Conservation (phyloP, 2,888 invertebrate species). For the Heteromurus nitidus region DNA sequence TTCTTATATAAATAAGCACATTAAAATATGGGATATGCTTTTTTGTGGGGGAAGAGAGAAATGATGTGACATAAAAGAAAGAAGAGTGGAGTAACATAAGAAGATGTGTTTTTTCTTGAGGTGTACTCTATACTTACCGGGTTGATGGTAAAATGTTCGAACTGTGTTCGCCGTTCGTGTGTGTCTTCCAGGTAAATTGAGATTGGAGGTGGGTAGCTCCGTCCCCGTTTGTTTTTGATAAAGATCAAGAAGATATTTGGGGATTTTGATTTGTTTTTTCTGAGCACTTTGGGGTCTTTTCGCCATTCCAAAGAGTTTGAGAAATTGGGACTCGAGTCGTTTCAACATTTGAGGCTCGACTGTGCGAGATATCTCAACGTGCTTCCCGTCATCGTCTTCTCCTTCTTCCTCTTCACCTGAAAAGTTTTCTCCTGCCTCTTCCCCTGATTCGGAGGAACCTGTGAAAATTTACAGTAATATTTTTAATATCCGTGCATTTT, state of each 20-base stretch:
- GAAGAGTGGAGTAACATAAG: too few species aligned
- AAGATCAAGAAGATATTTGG: conserved; percentile 79
- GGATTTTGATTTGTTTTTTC: conserved; percentile 67
- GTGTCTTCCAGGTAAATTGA: conserved; percentile 82
- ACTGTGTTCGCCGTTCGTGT: conserved; percentile 89
- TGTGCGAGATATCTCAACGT: conserved; percentile 61
- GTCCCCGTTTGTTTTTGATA: conserved; percentile 83
- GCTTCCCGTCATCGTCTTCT: conserved; percentile 9
- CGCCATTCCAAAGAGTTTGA: conserved; percentile 72
- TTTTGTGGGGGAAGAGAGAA: not conserved
- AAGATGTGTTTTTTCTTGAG: not conserved
- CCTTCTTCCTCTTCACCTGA: conserved; percentile 34
- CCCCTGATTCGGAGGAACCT: conserved; percentile 47
- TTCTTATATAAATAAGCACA: conserved; percentile 21
- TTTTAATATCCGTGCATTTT: not conserved
- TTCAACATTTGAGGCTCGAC: conserved; percentile 72
- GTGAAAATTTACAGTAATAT: conserved; percentile 14
- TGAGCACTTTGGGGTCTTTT: conserved; percentile 64
- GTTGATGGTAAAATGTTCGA: conserved; percentile 86
- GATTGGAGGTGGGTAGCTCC: conserved; percentile 81
- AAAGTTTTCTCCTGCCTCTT: conserved; percentile 38
- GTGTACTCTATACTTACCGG: conserved; percentile 78
- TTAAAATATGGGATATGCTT: conserved; percentile 8
- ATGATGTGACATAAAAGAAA: not conserved
- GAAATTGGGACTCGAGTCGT: conserved; percentile 72